phyloP scores from a whole-genome alignment of 2,113 vertebrate genomes.

The Macquaria australasica region DNA sequence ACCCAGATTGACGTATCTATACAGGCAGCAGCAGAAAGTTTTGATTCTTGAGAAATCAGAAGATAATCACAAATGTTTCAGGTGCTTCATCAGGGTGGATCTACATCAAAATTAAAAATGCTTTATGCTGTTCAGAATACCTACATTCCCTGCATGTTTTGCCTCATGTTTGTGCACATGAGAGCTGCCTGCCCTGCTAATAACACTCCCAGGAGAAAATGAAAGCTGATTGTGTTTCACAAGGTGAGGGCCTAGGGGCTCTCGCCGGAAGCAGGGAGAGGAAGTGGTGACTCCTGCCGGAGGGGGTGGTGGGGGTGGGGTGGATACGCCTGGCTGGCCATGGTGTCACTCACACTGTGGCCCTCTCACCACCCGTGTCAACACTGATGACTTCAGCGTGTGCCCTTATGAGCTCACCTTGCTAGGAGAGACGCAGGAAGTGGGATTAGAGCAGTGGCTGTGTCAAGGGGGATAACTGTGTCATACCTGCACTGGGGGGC shows the following conservation, averaged over 20 bases:
- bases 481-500: slow-evolving; percentile 80
- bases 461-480: slow-evolving; percentile 70
- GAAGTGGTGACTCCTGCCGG: slow-evolving; percentile 55
- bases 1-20: background rate
- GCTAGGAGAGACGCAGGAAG: slow-evolving; percentile 83
- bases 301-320: background rate
- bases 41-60: background rate
- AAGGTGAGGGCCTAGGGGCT: slow-evolving; percentile 67
- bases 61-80: background rate
- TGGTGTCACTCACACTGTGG: slow-evolving; percentile 68
- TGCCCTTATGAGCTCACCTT: slow-evolving; percentile 88
- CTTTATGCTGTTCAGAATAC: background rate
- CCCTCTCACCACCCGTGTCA: slow-evolving; percentile 81
- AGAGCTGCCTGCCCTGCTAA: slow-evolving; percentile 51
- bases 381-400: slow-evolving; percentile 80
- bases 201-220: slow-evolving; percentile 58
- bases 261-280: slow-evolving; percentile 63
- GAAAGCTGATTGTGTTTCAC: slow-evolving; percentile 67
- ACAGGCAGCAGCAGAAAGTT: slow-evolving; percentile 21
- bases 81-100: background rate
- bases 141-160: background rate
- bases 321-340: slow-evolving; percentile 58
- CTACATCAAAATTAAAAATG: background rate
- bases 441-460: slow-evolving; percentile 78
- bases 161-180: background rate